A percentile compares a stretch with the other conserved stretches of the same genome.
Evolutionary conservation across 2,113 vertebrate genomes (phyloP).

Genomic region (Datnioides undecimradiatus): DNA sequence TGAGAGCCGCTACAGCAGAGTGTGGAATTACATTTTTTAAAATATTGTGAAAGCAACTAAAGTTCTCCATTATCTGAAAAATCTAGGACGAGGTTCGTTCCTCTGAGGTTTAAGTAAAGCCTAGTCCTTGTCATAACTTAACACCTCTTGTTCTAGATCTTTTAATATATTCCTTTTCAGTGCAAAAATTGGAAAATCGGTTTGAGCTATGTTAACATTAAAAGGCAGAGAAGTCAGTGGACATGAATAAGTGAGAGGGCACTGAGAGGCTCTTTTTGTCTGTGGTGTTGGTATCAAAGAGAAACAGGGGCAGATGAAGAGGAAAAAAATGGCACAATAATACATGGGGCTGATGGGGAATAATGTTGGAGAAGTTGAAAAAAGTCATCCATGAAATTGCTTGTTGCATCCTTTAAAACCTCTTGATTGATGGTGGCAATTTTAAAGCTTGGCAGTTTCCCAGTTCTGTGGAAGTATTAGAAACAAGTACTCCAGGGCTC

Average conservation of each 20-base stretch:
- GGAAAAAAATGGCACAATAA: slow-evolving; percentile 40
- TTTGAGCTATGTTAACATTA: slow-evolving; percentile 49
- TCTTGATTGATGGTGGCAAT: slow-evolving; percentile 83
- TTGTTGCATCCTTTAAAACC: slow-evolving; percentile 76
- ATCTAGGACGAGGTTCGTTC: slow-evolving; percentile 61
- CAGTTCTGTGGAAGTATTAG: slow-evolving; percentile 71
- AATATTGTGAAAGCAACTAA: slow-evolving; percentile 37
- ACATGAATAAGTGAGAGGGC: slow-evolving; percentile 51
- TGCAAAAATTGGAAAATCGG: slow-evolving; percentile 36
- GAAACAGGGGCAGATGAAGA: slow-evolving; percentile 5
- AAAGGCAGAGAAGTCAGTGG: slow-evolving; percentile 39
- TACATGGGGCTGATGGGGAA: slow-evolving; percentile 65
- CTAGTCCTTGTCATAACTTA: slow-evolving; percentile 48
- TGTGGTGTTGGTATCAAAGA: slow-evolving; percentile 38
- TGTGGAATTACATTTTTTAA: slow-evolving; percentile 50
- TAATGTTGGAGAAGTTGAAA: slow-evolving; percentile 72
- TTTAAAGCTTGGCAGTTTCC: slow-evolving; percentile 76
- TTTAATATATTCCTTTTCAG: slow-evolving; percentile 50
- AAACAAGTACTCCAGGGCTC: slow-evolving; percentile 54
- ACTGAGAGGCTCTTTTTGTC: slow-evolving; percentile 47
- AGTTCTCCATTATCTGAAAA: slow-evolving; percentile 43
- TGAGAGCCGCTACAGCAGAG: slow-evolving; percentile 38
- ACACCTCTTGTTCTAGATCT: slow-evolving; percentile 63
- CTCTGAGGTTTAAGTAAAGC: slow-evolving; percentile 66
- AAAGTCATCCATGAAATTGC: slow-evolving; percentile 79